Conservation (phyloP, 2,888 invertebrate species). For the Polyommatus icarus region DNA sequence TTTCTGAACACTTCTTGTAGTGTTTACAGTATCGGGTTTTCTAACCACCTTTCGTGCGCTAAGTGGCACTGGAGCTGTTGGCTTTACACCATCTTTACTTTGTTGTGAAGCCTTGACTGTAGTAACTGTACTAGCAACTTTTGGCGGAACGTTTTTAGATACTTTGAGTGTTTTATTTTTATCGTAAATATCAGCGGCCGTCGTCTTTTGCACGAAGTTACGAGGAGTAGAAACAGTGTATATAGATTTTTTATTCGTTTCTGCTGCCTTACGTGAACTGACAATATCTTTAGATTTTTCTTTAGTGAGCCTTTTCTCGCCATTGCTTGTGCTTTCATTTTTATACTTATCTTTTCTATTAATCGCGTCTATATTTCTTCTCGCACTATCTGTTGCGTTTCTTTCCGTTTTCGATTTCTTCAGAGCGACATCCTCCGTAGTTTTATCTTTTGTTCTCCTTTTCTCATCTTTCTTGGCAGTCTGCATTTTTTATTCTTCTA, state of each 20-base stretch:
- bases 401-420: background rate
- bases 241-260: slow-evolving; percentile 53
- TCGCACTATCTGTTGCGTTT: background rate
- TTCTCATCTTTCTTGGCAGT: slow-evolving; percentile 12
- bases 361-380: background rate
- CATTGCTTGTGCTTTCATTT: slow-evolving; percentile 33
- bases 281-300: slow-evolving; percentile 53
- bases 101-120: background rate
- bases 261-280: slow-evolving; percentile 49
- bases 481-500: slow-evolving; percentile 10
- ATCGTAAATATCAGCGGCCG: slow-evolving; percentile 63
- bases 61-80: slow-evolving; percentile 39
- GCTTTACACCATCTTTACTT: slow-evolving; percentile 55
- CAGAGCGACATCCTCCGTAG: slow-evolving; percentile 49
- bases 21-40: slow-evolving; percentile 12
- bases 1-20: slow-evolving; percentile 41
- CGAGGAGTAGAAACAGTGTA: slow-evolving; percentile 57
- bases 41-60: slow-evolving; percentile 41
- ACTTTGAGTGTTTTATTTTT: slow-evolving; percentile 46
- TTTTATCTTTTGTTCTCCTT: slow-evolving; percentile 27
- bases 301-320: slow-evolving; percentile 46
- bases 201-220: slow-evolving; percentile 55
- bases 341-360: background rate
- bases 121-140: slow-evolving; percentile 50
- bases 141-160: background rate